A percentile compares a stretch with the other conserved stretches of the same genome.
phyloP scores from a whole-genome alignment of 2,888 invertebrate genomes.

The Ormyrus pomaceus region DNA sequence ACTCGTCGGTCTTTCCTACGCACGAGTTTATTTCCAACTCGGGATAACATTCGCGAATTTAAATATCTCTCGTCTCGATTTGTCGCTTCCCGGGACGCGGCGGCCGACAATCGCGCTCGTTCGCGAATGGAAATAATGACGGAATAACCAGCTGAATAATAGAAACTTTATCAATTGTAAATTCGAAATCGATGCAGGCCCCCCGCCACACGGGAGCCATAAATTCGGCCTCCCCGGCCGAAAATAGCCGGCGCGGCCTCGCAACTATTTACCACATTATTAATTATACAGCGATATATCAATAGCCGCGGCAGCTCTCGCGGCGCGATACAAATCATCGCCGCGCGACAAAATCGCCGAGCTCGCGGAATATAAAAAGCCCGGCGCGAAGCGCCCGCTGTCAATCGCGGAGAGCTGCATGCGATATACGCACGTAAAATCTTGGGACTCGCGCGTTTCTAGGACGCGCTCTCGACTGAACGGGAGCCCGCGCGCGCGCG shows the following conservation, averaged over 20 bases:
- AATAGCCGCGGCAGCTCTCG: background rate
- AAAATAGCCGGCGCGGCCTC: slow-evolving; percentile 1
- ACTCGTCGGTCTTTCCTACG: too few species aligned
- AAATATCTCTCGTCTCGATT: too few species aligned
- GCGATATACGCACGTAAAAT: background rate
- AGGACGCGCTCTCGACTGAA: background rate
- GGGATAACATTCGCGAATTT: too few species aligned
- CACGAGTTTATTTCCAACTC: too few species aligned
- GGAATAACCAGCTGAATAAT: background rate
- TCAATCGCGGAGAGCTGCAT: too few species aligned
- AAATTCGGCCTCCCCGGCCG: background rate
- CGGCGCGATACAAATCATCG: too few species aligned
- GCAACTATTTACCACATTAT: slow-evolving; percentile 37
- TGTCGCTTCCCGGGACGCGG: too few species aligned
- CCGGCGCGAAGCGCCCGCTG: too few species aligned
- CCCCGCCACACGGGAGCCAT: background rate
- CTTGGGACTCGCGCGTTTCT: background rate
- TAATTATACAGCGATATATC: slow-evolving; percentile 20
- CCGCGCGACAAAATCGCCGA: too few species aligned
- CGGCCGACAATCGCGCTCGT: too few species aligned
- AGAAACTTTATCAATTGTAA: slow-evolving; percentile 13
- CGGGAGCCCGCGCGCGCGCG: background rate
- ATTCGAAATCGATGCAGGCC: slow-evolving; percentile 7
- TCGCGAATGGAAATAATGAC: too few species aligned
- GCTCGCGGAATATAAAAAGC: too few species aligned